phyloP scores from a whole-genome alignment of 2,888 invertebrate genomes.

The Enchytraeus crypticus region DNA sequence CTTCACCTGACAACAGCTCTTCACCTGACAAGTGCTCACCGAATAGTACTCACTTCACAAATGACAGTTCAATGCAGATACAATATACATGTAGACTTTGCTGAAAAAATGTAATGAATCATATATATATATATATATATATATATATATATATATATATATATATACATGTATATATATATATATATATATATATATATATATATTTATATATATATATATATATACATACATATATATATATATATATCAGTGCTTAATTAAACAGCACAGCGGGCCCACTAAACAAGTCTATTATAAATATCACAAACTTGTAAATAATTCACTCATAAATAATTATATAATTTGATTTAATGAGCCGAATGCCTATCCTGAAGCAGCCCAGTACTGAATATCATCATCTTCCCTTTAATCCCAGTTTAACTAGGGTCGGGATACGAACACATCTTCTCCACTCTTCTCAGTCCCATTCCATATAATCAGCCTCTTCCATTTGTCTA shows the following conservation, averaged over 20 bases:
- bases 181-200: neutral
- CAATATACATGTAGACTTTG: no score
- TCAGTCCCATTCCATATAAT: no score
- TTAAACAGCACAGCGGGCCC: neutral
- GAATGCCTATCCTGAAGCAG: no score
- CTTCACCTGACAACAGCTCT: no score
- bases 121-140: neutral
- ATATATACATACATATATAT: no score
- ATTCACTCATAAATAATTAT: neutral
- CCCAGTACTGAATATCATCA: no score
- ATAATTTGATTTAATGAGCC: no score
- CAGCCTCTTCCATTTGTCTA: no score
- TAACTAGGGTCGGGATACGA: no score
- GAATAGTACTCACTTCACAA: neutral
- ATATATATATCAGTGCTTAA: neutral
- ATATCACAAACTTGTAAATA: neutral
- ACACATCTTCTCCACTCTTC: no score
- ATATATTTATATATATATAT: neutral
- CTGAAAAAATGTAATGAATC: no score
- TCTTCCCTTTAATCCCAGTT: no score
- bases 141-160: neutral
- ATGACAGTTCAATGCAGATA: neutral
- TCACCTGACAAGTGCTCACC: neutral
- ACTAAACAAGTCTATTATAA: neutral
- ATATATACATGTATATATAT: neutral